Base-by-base conservation (phyloP, 2,113 vertebrate genomes). In the Hippolais icterina region DNA sequence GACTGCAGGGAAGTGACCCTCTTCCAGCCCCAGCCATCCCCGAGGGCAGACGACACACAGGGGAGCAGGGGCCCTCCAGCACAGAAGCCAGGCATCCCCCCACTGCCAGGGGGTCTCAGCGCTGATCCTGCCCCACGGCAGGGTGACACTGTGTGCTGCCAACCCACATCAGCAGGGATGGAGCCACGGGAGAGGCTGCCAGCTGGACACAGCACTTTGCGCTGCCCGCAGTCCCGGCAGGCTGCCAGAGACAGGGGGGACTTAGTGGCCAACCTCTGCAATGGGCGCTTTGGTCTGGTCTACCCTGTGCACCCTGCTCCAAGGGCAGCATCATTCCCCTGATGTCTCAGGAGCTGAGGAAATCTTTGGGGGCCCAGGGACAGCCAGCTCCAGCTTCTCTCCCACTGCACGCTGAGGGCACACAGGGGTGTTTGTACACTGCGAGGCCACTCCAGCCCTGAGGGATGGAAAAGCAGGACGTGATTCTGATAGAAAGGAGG, bases 131-230 rank as follows among this genome's bases (percentile, higher is more conserved):
- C 50, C 63, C 35, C 0, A 0, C 77, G 90, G 54, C 76, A 89
- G 64, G 47, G 46, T 15, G 42, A 94, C 83, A 44, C 25, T 5
- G 64, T 57, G 94, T 90, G 54, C 92, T 92, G 90, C 90, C 94
- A 92, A 37, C 50, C 33, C 64, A 19, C 27, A 17, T 63, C 56
- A 84, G 81, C 9, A 3, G 61, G 57, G 74, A 69, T 0, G 2
- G 75, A 90, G 86, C 79, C 82, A 77, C 1, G 0, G 82, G 54
- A 72, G 50, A 61, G 8, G 54, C 83, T 95, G 95, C 96, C 96
- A 97, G 94, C 90, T 96, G 94, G 90, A 95, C 42, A 57, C 49
- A 57, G 83, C 3, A 1, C 59, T 75, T 19, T 69, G 94, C 0
- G 1, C 90, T 71, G 85, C 41, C 82, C 0, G 56, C 90, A 96